These are phyloP conservation scores for Balanococcus diminutus DNA, from an alignment of 2,888 invertebrate species.

Conservation along the genomic window DNA sequence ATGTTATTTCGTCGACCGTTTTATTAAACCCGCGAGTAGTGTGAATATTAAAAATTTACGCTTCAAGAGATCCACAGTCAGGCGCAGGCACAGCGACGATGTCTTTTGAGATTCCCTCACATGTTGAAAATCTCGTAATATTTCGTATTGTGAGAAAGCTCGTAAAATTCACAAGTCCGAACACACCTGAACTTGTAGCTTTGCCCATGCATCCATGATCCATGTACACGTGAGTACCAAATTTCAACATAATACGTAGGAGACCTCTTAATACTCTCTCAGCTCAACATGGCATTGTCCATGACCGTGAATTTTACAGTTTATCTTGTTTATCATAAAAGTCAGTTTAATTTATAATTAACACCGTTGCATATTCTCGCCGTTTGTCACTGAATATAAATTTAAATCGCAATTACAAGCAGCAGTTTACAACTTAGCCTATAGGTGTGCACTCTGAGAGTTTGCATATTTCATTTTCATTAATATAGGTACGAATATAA, in stretches of 20 bases:
- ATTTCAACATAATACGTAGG: neutral
- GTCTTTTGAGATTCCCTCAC: neutral
- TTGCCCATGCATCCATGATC: neutral
- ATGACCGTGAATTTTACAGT: neutral
- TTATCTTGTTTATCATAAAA: conserved; percentile 3
- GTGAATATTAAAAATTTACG: conserved; percentile 36
- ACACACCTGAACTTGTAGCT: neutral
- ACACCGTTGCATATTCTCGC: neutral
- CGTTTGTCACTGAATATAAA: neutral
- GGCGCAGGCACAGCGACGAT: no score
- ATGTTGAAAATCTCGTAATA: conserved; percentile 21
- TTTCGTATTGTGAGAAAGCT: conserved; percentile 23
- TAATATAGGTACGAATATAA: neutral
- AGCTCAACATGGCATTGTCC: neutral
- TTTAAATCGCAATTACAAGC: conserved; percentile 6
- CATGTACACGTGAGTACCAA: neutral
- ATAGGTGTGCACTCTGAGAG: neutral
- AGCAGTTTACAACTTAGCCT: neutral
- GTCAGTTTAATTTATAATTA: conserved; percentile 20
- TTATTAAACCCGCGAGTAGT: conserved; percentile 8
- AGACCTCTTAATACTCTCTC: neutral
- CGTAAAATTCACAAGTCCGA: neutral
- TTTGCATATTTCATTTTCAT: neutral
- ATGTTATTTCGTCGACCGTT: conserved; percentile 36
- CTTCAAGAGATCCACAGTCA: conserved; percentile 17